Percentiles rank a stretch among this genome's conserved stretches.
Evolutionary conservation across 53 echinoderm and acorn worm species (phyloP).

Genomic region (Hippasteria phrygiana): DNA sequence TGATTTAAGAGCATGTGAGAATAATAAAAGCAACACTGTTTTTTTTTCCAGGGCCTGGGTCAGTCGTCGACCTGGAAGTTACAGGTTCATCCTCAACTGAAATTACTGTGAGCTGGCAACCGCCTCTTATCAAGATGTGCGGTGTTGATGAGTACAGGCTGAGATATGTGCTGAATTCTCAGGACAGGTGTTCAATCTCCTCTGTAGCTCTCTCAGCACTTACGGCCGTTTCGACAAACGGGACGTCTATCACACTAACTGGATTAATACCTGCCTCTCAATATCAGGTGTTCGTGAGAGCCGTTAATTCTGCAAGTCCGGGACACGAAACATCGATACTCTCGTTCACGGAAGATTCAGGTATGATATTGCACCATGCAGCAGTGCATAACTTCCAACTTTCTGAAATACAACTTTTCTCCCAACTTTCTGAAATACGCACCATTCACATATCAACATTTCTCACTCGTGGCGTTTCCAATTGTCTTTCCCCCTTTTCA

Average conservation of each 20-base stretch:
- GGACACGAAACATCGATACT: neutral
- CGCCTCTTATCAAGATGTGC: slow-evolving; percentile 5
- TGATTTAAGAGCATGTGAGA: too few species aligned
- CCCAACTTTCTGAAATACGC: neutral
- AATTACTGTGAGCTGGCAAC: slow-evolving; percentile 5
- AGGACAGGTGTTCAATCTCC: neutral
- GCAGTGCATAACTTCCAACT: neutral
- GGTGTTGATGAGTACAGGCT: neutral
- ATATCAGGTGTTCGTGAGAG: slow-evolving; percentile 25
- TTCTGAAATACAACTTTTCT: neutral
- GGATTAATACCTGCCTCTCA: slow-evolving; percentile 11
- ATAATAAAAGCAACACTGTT: too few species aligned
- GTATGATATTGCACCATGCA: neutral
- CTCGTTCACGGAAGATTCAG: slow-evolving; percentile 2
- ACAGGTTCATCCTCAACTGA: neutral
- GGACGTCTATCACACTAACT: slow-evolving; percentile 22
- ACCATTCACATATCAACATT: neutral
- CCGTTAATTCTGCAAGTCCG: slow-evolving; percentile 6
- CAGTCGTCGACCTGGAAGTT: neutral
- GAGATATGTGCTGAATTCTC: neutral
- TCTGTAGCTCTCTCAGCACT: neutral
- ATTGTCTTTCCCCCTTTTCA: neutral
- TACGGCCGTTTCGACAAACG: neutral
- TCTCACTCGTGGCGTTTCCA: too few species aligned
- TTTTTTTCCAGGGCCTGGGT: slow-evolving; percentile 16